Percentiles rank a stretch among this genome's conserved stretches.
Evolutionary conservation across 2,888 invertebrate genomes (phyloP).

Genomic region (Maniola hyperantus): DNA sequence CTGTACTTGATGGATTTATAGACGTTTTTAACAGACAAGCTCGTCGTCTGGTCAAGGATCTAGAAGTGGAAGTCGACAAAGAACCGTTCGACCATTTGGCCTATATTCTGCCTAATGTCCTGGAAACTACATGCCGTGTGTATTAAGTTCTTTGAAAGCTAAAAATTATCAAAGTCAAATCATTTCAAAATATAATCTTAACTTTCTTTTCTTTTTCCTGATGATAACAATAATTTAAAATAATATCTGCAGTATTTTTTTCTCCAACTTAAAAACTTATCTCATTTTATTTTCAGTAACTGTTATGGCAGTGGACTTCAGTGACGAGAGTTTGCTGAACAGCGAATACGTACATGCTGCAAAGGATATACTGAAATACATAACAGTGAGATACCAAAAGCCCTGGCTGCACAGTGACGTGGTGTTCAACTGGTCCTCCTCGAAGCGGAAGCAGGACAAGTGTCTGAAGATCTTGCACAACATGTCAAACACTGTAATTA

Average conservation of each 20-base stretch:
- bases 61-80: conserved; percentile 51
- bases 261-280: too few relatives aligned
- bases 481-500: conserved; percentile 60
- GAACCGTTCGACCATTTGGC: conserved; percentile 51
- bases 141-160: too few relatives aligned
- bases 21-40: conserved; percentile 60
- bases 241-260: too few relatives aligned
- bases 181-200: too few relatives aligned
- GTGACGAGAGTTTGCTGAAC: conserved; percentile 56
- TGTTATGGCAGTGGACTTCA: conserved; percentile 63
- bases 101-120: conserved; percentile 58
- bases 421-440: conserved; percentile 54
- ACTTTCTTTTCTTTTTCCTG: too few relatives aligned
- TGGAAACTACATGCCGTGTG: conserved; percentile 50
- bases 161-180: too few relatives aligned
- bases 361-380: conserved; percentile 56
- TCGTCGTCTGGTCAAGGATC: conserved; percentile 50
- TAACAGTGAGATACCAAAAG: conserved; percentile 63
- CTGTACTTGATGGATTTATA: conserved; percentile 55
- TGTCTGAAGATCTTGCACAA: conserved; percentile 60
- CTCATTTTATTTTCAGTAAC: conserved; percentile 51
- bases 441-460: conserved; percentile 61
- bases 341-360: conserved; percentile 61
- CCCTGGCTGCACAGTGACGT: conserved; percentile 59
- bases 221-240: too few relatives aligned